Conservation (phyloP, 2,888 invertebrate genomes). For the Cartodere bifasciata region DNA sequence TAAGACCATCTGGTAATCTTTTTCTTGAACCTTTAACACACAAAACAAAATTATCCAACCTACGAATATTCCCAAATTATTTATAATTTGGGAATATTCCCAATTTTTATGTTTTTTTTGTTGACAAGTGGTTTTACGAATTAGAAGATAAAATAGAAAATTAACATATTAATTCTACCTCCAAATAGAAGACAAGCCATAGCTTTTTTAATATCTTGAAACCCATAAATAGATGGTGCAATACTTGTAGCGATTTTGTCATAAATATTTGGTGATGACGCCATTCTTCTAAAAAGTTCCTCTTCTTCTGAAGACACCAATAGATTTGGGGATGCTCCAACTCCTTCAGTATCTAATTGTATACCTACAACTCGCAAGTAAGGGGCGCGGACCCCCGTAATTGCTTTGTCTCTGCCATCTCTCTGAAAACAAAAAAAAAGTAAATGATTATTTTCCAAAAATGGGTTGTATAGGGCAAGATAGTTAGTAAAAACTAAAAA, state of each 20-base stretch:
- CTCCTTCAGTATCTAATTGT: constrained; percentile 68
- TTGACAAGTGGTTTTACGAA: too few relatives aligned
- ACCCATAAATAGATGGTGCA: constrained; percentile 95
- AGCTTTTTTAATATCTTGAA: constrained; percentile 89
- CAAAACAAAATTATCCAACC: too few relatives aligned
- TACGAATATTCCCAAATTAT: too few relatives aligned
- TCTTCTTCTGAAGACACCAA: constrained; percentile 57
- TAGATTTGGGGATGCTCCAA: constrained; percentile 48
- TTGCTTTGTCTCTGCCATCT: constrained; percentile 61
- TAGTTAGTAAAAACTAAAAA: too few relatives aligned
- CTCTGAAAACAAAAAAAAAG: constrained; percentile 33
- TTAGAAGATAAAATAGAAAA: too few relatives aligned
- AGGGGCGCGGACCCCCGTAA: constrained; percentile 85
- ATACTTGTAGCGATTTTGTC: constrained; percentile 81
- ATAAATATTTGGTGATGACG: constrained; percentile 75
- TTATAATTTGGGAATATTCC: too few relatives aligned
- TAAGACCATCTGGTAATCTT: constrained; percentile 86
- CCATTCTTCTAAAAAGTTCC: constrained; percentile 70
- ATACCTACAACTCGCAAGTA: constrained; percentile 93
- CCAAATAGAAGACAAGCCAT: constrained; percentile 92
- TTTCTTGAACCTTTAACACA: constrained; percentile 60
- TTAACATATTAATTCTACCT: constrained; percentile 43
- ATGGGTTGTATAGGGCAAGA: too few relatives aligned
- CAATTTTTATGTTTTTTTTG: too few relatives aligned
- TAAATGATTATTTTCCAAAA: neutral